Evolutionary conservation across 1,140 invertebrate genomes (phyloP).

Genomic region (Tetranychus urticae): DNA sequence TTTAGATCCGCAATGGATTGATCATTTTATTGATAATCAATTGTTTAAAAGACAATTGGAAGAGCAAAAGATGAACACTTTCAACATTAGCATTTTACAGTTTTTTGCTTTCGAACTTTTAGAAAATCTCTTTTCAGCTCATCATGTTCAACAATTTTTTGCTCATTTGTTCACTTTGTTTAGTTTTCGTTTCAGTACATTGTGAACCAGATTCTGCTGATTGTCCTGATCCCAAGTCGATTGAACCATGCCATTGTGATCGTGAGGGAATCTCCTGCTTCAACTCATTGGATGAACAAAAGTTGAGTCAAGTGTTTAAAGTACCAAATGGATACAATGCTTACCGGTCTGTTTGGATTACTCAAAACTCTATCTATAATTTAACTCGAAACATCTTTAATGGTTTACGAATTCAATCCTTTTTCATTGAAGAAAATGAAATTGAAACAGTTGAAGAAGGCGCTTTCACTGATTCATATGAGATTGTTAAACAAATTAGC

Average conservation of each 20-base stretch:
- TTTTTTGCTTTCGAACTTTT: too few species aligned
- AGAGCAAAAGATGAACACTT: too few species aligned
- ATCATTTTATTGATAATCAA: too few species aligned
- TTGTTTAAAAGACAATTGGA: too few species aligned
- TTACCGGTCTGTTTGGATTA: not conserved
- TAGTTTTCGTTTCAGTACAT: not conserved
- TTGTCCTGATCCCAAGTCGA: not conserved
- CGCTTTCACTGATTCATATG: not conserved
- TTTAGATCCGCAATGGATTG: too few species aligned
- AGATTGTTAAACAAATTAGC: not conserved
- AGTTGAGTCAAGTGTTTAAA: not conserved
- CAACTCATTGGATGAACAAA: not conserved
- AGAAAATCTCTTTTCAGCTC: too few species aligned
- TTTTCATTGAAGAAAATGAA: not conserved
- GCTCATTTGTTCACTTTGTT: too few species aligned
- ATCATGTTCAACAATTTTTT: too few species aligned
- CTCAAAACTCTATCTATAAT: not conserved
- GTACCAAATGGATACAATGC: not conserved
- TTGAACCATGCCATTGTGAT: not conserved
- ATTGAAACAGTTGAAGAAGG: not conserved
- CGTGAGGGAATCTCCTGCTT: not conserved
- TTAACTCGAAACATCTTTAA: not conserved
- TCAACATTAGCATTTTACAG: too few species aligned
- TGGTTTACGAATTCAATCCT: not conserved
- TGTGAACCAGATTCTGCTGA: not conserved